Base-by-base conservation (phyloP, 1,140 invertebrate species). In the Drosophila varians region DNA sequence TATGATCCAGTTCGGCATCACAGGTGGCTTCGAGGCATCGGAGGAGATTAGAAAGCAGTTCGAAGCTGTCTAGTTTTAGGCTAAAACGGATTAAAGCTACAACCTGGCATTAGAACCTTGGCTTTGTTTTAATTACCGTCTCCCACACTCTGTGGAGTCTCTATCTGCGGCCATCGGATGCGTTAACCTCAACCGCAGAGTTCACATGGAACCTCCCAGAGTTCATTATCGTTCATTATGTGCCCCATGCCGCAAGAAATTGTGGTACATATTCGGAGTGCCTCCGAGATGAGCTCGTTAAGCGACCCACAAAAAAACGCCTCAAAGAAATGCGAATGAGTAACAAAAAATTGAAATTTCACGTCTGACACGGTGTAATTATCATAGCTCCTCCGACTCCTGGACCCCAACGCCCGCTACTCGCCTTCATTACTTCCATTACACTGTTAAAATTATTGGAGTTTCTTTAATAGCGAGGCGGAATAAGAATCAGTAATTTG, bases 141-240 rank as follows among this genome's bases (percentile, higher is more conserved):
- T 36, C 28, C 43, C 54, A 8, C 54, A 3, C 16, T 42, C n/a
- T 23, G 26, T 49, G 5, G 12, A 47, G 18, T 77, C 28, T 62
- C 14, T 23, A 40, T 45, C 47, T 43, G 25, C 14, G 12, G 40
- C 43, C 54, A 14, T 19, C 51, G 16, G 14, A 16, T 26, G 25
- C 26, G 14, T 65, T 65, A 70, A 71, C 54, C 66, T 46, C 25
- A 45, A 12, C 31, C 9, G 4, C 36, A 45, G 18, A 34, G 70
- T 74, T 78, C 68, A 64, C 66, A 77, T 80, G 83, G 14, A 73
- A 58, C 53, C 62, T 60, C 43, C 58, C 54, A 47, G 36, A 58
- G 76, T 62, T 83, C 40, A 83, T 84, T 83, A 83, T 84, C 79
- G 70, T 83, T 84, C 79, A 83, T 83, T 83, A 83, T 84, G 68